Evolutionary conservation across 2,888 invertebrate genomes (phyloP), one percentile per base, ranked within the genome.

Genomic region (Nomada fucata): DNA sequence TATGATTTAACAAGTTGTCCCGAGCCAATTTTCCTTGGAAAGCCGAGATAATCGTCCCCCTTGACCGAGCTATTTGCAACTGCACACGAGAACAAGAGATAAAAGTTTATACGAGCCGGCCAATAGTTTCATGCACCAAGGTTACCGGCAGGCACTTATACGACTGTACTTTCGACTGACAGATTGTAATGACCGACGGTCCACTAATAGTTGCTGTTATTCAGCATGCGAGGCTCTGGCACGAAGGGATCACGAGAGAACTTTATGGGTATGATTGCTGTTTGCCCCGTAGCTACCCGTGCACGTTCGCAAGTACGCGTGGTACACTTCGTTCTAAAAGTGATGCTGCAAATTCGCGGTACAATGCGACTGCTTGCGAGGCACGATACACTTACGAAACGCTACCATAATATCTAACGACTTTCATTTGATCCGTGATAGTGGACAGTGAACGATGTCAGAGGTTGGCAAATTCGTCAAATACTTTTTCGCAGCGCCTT

Each of bases 161-260:
- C 60, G 75, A 79, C 52, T 44, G 36, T 61, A 55, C 61, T 63
- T 80, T 76, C 75, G 59, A 74, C 76, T 69, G 83, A 81, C 72
- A 69, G 86, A 76, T 76, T 74, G 69, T 79, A 88, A 86, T 78
- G 81, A 88, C 57, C 79, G 79, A 81, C 81, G 60, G 65, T 53
- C 79, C 79, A 73, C 79, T 88, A 87, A 87, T 86, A 87, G 79
- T 88, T 69, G 79, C 73, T 87, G 83, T 87, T 87, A 86, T 79
- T 84, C 76, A 64, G 76, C 84, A 83, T 86, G 88, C 82, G 72
- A 85, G 74, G 73, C 64, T 29, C 69, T 72, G 64, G 77, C 86
- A 76, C 84, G 84, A 86, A 86, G 79, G 76, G 80, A 86, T 84
- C 79, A 76, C 76, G 61, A 74, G 80, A 84, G 80, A 84, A 88